A percentile compares a stretch with the other conserved stretches of the same genome.
Conservation (phyloP, 1,140 invertebrate species). For the Trachymyrmex septentrionalis region DNA sequence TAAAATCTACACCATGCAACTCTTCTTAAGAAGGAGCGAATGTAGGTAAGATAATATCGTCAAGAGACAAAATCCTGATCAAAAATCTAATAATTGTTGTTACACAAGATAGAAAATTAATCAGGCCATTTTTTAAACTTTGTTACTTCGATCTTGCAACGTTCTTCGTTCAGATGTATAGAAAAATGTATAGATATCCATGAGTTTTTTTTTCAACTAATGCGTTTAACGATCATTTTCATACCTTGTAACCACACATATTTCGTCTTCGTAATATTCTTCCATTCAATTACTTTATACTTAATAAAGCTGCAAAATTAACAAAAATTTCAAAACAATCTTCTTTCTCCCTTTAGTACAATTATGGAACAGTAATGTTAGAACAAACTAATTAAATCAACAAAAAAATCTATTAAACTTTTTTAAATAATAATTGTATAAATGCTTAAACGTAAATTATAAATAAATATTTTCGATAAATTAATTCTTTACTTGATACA, state of each 20-base stretch:
- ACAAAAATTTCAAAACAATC: not conserved
- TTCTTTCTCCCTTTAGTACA: not conserved
- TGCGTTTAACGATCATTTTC: not conserved
- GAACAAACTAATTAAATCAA: not conserved
- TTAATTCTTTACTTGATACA: not conserved
- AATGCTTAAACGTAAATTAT: not conserved
- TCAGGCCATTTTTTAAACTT: not conserved
- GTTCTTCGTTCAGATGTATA: slow-evolving; percentile 4
- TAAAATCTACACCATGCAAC: not conserved
- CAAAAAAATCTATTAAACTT: not conserved
- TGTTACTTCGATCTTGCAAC: not conserved
- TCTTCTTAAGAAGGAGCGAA: not conserved
- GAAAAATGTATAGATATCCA: not conserved
- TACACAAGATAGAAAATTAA: slow-evolving; percentile 33
- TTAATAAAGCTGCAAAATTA: not conserved
- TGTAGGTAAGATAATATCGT: not conserved
- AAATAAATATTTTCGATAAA: not conserved
- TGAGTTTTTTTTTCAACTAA: too few species aligned
- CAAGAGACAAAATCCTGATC: not conserved
- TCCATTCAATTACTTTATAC: slow-evolving; percentile 4
- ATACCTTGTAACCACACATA: not conserved
- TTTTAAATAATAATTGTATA: not conserved
- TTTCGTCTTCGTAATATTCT: slow-evolving; percentile 7
- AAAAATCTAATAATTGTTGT: slow-evolving; percentile 26
- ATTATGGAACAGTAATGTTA: not conserved